These are phyloP conservation scores for Mactra quadrangularis DNA, from an alignment of 1,140 invertebrate species.

Conservation along the genomic window DNA sequence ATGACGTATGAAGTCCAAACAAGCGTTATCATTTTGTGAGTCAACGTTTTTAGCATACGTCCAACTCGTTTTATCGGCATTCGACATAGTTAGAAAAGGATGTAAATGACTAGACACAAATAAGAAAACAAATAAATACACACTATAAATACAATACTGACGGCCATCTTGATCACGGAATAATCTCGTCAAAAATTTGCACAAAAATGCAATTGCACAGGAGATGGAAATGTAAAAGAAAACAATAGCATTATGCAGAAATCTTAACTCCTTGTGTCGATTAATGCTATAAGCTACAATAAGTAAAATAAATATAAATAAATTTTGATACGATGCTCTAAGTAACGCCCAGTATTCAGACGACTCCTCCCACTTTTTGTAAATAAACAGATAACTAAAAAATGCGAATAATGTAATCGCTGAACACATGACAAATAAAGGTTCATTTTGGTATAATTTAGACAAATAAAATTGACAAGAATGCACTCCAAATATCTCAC, in stretches of 20 bases:
- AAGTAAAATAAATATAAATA: conserved; percentile 59
- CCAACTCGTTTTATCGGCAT: conserved; percentile 66
- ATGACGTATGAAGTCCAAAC: conserved; percentile 73
- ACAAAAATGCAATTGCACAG: conserved; percentile 41
- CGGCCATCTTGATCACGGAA: conserved; percentile 13
- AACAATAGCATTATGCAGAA: conserved; percentile 76
- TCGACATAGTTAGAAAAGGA: conserved; percentile 50
- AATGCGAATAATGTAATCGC: too few relatives aligned
- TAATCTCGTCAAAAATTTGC: neutral
- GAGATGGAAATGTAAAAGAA: conserved; percentile 67
- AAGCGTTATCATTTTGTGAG: conserved; percentile 74
- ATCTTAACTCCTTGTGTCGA: conserved; percentile 77
- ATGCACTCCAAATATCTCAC: conserved; percentile 67
- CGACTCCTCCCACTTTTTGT: too few relatives aligned
- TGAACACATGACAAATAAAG: conserved; percentile 13
- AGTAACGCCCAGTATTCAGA: neutral
- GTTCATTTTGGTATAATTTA: conserved; percentile 27
- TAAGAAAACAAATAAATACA: conserved; percentile 23
- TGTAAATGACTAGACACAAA: conserved; percentile 60
- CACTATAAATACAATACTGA: conserved; percentile 27
- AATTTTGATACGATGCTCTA: neutral
- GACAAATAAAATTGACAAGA: conserved; percentile 43
- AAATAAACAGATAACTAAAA: neutral
- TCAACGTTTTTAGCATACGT: conserved; percentile 64
- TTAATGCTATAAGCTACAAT: conserved; percentile 72